A percentile compares a stretch with the other conserved stretches of the same genome.
These are phyloP conservation scores for Osmerus eperlanus DNA, from an alignment of 2,113 vertebrate genomes.

Conservation along the genomic window DNA sequence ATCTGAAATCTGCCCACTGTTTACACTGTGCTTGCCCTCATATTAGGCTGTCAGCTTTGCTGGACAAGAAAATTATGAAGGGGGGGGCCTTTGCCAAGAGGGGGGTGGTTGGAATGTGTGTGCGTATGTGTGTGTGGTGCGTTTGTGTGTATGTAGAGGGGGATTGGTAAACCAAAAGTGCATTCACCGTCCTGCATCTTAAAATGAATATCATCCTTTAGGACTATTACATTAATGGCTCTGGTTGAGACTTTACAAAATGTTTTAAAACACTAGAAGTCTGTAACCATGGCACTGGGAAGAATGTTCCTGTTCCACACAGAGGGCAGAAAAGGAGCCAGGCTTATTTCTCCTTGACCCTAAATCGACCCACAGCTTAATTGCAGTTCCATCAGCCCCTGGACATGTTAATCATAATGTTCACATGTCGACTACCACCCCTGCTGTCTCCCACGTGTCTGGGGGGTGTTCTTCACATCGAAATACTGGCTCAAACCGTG, in stretches of 20 bases:
- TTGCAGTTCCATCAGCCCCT: conserved; percentile 26
- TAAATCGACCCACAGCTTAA: conserved; percentile 29
- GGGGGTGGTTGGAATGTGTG: conserved; percentile 32
- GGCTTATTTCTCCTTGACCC: conserved; percentile 45
- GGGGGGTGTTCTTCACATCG: conserved; percentile 18
- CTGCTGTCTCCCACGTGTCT: conserved; percentile 19
- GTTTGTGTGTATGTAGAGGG: conserved; percentile 8
- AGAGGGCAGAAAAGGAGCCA: conserved; percentile 37
- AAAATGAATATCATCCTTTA: background rate
- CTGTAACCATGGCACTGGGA: conserved; percentile 7
- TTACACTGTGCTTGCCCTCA: conserved; percentile 44
- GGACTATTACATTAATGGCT: background rate
- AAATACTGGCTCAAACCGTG: conserved; percentile 1
- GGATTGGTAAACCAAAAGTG: background rate
- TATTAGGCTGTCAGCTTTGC: conserved; percentile 43
- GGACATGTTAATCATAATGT: conserved; percentile 52
- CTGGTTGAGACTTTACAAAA: background rate
- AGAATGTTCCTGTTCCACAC: background rate
- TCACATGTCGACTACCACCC: conserved; percentile 27
- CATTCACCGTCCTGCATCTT: background rate
- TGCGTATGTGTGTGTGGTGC: background rate
- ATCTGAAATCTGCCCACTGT: conserved; percentile 44
- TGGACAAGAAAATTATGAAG: conserved; percentile 52
- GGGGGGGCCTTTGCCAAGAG: conserved; percentile 1
- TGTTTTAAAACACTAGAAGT: background rate